Conservation (phyloP, 1,140 invertebrate genomes). For the Trachymyrmex cornetzi region DNA sequence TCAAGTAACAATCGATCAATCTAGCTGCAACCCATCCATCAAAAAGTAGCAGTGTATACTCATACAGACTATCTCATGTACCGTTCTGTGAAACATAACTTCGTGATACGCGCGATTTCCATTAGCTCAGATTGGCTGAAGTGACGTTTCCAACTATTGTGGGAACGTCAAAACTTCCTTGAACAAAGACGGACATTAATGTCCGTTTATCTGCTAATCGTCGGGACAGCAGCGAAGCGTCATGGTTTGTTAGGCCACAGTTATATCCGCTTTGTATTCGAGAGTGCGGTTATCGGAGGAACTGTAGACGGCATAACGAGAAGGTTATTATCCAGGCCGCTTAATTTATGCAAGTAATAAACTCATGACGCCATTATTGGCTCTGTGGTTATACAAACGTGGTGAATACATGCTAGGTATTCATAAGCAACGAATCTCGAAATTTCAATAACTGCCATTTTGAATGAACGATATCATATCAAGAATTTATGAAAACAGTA, state of each 20-base stretch:
- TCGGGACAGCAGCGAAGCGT: slow-evolving; percentile 40
- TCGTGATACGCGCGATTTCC: neutral
- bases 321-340: slow-evolving; percentile 56
- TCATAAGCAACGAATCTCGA: slow-evolving; percentile 61
- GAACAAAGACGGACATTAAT: slow-evolving; percentile 56
- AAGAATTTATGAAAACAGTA: slow-evolving; percentile 22
- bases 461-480: neutral
- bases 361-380: slow-evolving; percentile 57
- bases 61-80: neutral
- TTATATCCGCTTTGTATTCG: slow-evolving; percentile 61
- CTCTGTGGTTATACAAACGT: slow-evolving; percentile 46
- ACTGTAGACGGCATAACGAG: slow-evolving; percentile 64
- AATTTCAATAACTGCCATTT: slow-evolving; percentile 41
- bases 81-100: slow-evolving; percentile 12
- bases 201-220: slow-evolving; percentile 58
- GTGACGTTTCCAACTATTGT: slow-evolving; percentile 41
- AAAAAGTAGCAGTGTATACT: neutral
- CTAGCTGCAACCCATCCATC: neutral
- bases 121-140: slow-evolving; percentile 45
- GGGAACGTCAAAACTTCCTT: slow-evolving; percentile 33
- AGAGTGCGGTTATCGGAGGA: slow-evolving; percentile 56
- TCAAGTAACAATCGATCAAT: slow-evolving; percentile 1
- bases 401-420: slow-evolving; percentile 40
- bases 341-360: slow-evolving; percentile 66
- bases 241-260: slow-evolving; percentile 52